These are phyloP conservation scores for Monodelphis domestica DNA, from an alignment of 2,797 vertebrate species.

Conservation along the genomic window DNA sequence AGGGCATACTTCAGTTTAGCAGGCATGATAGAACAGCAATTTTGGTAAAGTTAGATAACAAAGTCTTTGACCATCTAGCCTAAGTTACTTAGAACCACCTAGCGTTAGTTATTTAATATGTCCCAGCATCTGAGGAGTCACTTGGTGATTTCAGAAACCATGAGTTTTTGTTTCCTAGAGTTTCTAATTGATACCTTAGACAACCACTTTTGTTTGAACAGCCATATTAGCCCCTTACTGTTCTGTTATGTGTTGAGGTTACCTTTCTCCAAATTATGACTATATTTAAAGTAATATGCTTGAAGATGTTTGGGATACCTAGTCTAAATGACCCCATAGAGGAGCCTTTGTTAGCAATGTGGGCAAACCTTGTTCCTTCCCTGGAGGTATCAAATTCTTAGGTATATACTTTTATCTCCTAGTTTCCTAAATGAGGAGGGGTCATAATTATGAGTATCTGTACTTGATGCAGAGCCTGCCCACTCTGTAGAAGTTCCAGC, in stretches of 20 bases:
- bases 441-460: not conserved
- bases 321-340: not conserved
- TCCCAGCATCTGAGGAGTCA: not conserved
- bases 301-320: not conserved
- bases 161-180: not conserved
- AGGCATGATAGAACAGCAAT: not conserved
- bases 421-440: not conserved
- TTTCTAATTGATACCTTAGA: not conserved
- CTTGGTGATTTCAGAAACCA: not conserved
- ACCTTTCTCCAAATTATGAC: not conserved
- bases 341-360: not conserved
- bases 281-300: not conserved
- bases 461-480: constrained; percentile 38
- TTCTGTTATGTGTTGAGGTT: not conserved
- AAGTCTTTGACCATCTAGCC: not conserved
- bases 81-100: not conserved
- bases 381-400: not conserved
- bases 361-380: not conserved
- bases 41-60: not conserved
- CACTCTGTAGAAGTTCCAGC: constrained; percentile 73
- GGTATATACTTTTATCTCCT: not conserved
- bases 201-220: not conserved
- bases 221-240: not conserved
- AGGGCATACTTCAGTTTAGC: not conserved
- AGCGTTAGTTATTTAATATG: not conserved